Conservation (phyloP, 1,140 invertebrate species). For the Eumeta japonica region DNA sequence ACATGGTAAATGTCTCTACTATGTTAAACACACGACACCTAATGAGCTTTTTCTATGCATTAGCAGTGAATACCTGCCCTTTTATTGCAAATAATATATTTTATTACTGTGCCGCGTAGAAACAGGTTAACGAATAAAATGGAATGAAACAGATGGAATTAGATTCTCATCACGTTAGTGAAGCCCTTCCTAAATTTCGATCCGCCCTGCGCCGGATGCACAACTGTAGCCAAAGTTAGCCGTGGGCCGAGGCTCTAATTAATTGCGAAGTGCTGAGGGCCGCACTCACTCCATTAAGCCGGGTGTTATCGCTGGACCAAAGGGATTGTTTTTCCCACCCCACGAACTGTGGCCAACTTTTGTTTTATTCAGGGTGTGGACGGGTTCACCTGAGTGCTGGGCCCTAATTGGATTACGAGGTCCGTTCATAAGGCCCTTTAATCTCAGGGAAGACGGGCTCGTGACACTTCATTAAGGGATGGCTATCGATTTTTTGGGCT, state of each 20-base stretch:
- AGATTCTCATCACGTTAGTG: no score
- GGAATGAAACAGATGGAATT: no score
- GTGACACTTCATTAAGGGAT: constrained; percentile 34
- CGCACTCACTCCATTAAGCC: constrained; percentile 40
- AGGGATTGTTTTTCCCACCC: constrained; percentile 34
- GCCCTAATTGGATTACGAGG: constrained; percentile 47
- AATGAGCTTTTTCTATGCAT: no score
- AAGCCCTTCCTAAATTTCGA: no score
- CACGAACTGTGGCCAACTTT: constrained; percentile 23
- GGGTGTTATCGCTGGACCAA: constrained; percentile 24
- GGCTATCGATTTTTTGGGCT: constrained; percentile 31
- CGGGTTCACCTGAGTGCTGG: constrained; percentile 29
- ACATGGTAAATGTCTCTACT: no score
- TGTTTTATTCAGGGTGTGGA: constrained; percentile 47
- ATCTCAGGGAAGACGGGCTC: constrained; percentile 18
- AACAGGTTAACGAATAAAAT: no score
- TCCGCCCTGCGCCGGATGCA: no score
- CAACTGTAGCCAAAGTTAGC: background rate
- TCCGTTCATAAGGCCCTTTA: constrained; percentile 44
- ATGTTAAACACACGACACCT: no score
- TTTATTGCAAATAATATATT: no score
- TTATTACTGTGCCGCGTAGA: no score
- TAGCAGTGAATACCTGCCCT: no score
- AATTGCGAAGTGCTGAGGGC: constrained; percentile 31
- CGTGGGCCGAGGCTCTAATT: constrained; percentile 23